Percentiles rank a stretch among this genome's conserved stretches.
Conservation (phyloP, 1,140 invertebrate genomes). For the Teleopsis dalmanni region DNA sequence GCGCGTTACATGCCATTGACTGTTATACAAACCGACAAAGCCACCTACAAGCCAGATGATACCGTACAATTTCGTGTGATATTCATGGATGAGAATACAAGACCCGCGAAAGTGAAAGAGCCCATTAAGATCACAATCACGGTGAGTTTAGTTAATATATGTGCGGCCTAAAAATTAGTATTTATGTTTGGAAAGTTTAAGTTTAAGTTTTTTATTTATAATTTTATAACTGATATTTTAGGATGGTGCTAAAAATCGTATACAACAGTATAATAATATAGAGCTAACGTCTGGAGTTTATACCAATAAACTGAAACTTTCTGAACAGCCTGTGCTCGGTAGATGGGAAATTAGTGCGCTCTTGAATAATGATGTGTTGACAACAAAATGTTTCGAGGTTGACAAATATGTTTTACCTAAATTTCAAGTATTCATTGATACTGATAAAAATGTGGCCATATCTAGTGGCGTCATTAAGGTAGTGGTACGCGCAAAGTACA, state of each 20-base stretch:
- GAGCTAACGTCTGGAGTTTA: constrained; percentile 67
- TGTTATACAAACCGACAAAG: constrained; percentile 87
- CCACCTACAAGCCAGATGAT: constrained; percentile 80
- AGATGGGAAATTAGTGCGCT: constrained; percentile 62
- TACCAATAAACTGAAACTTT: constrained; percentile 60
- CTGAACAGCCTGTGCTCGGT: constrained; percentile 74
- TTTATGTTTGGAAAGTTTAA: too few species aligned
- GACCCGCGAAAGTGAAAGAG: constrained; percentile 38
- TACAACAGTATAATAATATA: constrained; percentile 71
- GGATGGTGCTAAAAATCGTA: constrained; percentile 12
- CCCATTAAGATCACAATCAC: neutral
- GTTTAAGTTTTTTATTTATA: too few species aligned
- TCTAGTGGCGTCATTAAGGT: constrained; percentile 68
- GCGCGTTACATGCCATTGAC: constrained; percentile 77
- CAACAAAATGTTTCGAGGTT: constrained; percentile 18
- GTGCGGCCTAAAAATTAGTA: too few species aligned
- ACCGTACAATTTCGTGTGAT: constrained; percentile 74
- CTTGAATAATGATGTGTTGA: constrained; percentile 8
- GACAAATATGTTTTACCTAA: constrained; percentile 90
- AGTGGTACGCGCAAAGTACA: constrained; percentile 65
- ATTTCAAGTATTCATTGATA: constrained; percentile 75
- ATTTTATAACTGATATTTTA: too few species aligned
- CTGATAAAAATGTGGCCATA: constrained; percentile 73
- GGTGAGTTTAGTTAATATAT: too few species aligned
- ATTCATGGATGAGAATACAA: constrained; percentile 62